Evolutionary conservation across 2,888 invertebrate species (phyloP).

Genomic region (Sicus ferrugineus): DNA sequence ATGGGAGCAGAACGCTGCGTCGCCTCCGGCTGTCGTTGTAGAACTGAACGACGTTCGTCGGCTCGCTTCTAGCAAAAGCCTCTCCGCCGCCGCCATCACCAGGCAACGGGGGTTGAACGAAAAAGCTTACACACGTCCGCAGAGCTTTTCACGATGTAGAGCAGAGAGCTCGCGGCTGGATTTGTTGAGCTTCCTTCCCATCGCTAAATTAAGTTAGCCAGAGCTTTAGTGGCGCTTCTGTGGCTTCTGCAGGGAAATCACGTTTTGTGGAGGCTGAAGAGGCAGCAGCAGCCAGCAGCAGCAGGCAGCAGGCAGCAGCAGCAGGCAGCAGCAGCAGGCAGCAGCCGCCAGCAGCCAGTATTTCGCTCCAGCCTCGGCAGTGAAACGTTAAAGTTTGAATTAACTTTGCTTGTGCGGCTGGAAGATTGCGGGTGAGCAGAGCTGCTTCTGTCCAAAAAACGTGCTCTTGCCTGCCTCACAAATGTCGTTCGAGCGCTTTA

Average conservation of each 20-base stretch:
- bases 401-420: no score
- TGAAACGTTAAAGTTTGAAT: no score
- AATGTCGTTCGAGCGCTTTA: no score
- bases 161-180: background rate
- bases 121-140: no score
- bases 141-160: background rate
- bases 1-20: constrained; percentile 43
- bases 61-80: constrained; percentile 28
- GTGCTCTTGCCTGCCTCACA: no score
- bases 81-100: background rate
- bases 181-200: background rate
- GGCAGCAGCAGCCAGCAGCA: no score
- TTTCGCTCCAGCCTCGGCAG: no score
- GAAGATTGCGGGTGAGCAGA: no score
- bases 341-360: no score
- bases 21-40: constrained; percentile 52
- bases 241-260: constrained; percentile 31
- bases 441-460: no score
- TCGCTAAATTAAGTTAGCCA: background rate
- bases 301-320: no score
- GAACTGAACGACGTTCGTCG: constrained; percentile 51
- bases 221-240: constrained; percentile 10
- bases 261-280: constrained; percentile 12
- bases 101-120: background rate
- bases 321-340: no score